Evolutionary conservation across 2,888 invertebrate genomes (phyloP).

Genomic region (Phlogophora meticulosa): DNA sequence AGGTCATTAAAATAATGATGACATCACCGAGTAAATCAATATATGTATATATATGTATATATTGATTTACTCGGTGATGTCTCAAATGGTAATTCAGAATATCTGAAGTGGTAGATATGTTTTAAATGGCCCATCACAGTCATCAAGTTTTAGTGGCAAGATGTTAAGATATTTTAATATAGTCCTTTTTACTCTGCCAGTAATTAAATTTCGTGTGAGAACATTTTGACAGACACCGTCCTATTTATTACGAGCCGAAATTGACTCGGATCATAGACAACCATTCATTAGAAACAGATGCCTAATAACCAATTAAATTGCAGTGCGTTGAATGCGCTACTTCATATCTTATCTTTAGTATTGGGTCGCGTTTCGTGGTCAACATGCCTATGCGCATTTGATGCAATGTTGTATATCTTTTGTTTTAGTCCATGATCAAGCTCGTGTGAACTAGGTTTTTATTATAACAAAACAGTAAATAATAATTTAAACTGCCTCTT

Average conservation of each 20-base stretch:
- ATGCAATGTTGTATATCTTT: background rate
- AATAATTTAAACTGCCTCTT: too few relatives aligned
- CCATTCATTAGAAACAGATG: slow-evolving; percentile 86
- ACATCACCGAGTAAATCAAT: too few relatives aligned
- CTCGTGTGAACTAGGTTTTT: background rate
- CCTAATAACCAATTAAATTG: slow-evolving; percentile 76
- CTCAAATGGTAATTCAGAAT: background rate
- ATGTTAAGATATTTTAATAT: slow-evolving; percentile 28
- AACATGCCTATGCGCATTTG: slow-evolving; percentile 29
- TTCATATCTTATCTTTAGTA: slow-evolving; percentile 58
- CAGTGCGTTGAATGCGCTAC: slow-evolving; percentile 55
- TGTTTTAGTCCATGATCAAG: slow-evolving; percentile 1
- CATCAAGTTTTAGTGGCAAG: slow-evolving; percentile 18
- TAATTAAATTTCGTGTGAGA: slow-evolving; percentile 66
- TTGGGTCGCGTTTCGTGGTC: slow-evolving; percentile 42
- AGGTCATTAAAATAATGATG: too few relatives aligned
- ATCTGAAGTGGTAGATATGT: background rate
- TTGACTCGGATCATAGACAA: slow-evolving; percentile 71
- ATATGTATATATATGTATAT: slow-evolving; percentile 12
- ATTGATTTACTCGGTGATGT: background rate
- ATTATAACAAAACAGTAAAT: too few relatives aligned
- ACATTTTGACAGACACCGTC: slow-evolving; percentile 65
- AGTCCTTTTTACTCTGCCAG: slow-evolving; percentile 40
- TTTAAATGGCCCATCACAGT: background rate
- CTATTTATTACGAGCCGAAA: slow-evolving; percentile 66